phyloP scores from a whole-genome alignment of 2,888 invertebrate species.

The Eilema caniola region DNA sequence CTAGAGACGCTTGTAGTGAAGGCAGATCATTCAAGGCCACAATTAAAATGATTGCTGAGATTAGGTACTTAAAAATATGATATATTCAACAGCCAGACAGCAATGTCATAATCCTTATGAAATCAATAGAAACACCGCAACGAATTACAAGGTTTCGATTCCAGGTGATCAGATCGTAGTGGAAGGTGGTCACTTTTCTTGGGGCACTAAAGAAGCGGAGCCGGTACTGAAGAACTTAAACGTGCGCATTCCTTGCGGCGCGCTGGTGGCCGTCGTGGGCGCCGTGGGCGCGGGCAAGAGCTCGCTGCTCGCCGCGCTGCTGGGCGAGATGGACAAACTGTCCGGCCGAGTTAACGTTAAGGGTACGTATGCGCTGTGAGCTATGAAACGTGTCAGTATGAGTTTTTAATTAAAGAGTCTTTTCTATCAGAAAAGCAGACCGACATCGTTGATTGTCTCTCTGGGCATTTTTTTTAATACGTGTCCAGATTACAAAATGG shows the following conservation, averaged over 20 bases:
- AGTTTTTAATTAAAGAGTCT: background rate
- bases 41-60: no score
- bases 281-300: conserved; percentile 96
- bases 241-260: conserved; percentile 88
- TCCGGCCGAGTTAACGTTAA: conserved; percentile 92
- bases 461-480: no score
- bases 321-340: conserved; percentile 96
- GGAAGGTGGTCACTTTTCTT: conserved; percentile 95
- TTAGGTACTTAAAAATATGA: no score
- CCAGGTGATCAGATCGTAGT: conserved; percentile 92
- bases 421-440: background rate
- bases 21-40: no score
- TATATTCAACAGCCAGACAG: no score
- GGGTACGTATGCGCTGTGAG: background rate
- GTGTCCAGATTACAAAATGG: no score
- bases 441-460: no score
- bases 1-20: no score
- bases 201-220: conserved; percentile 93
- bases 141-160: conserved; percentile 37
- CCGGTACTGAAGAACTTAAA: conserved; percentile 92
- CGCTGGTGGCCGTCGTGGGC: conserved; percentile 94
- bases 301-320: conserved; percentile 94
- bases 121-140: background rate
- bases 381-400: no score
- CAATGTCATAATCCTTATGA: no score